These are phyloP conservation scores for Psettodes erumei DNA, from an alignment of 2,113 vertebrate species.

Conservation along the genomic window DNA sequence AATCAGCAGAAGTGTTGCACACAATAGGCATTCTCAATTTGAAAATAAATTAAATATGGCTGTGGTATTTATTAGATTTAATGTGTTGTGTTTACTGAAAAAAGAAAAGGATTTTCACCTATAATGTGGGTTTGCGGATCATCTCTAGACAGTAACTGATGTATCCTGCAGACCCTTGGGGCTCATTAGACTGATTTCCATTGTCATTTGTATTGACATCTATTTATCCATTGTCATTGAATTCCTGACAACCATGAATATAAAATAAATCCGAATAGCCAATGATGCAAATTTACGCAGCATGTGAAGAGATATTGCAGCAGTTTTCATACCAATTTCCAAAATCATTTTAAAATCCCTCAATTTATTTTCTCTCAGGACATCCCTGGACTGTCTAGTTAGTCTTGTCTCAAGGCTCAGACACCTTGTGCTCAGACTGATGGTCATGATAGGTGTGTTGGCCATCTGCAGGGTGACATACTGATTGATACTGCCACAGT, in stretches of 20 bases:
- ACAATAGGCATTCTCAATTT: neutral
- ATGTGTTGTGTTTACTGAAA: neutral
- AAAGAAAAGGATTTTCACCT: neutral
- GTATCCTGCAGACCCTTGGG: neutral
- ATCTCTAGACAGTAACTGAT: neutral
- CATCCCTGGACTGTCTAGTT: neutral
- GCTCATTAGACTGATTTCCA: neutral
- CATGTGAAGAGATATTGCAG: neutral
- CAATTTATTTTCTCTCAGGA: neutral
- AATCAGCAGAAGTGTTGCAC: constrained; percentile 19
- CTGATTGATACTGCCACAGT: neutral
- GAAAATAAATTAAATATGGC: neutral
- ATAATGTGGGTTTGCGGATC: neutral
- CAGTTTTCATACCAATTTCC: neutral
- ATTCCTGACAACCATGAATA: neutral
- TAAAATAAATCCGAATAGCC: neutral
- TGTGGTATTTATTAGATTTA: neutral
- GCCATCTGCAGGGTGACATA: neutral
- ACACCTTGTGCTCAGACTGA: neutral
- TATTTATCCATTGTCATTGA: neutral
- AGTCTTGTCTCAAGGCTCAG: neutral
- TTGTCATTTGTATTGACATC: too few relatives aligned
- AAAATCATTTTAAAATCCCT: neutral
- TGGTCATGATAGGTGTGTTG: neutral
- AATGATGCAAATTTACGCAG: neutral